A percentile compares a stretch with the other conserved stretches of the same genome.
Conservation (phyloP, 2,797 vertebrate species). For the Sebastolobus alascanus region DNA sequence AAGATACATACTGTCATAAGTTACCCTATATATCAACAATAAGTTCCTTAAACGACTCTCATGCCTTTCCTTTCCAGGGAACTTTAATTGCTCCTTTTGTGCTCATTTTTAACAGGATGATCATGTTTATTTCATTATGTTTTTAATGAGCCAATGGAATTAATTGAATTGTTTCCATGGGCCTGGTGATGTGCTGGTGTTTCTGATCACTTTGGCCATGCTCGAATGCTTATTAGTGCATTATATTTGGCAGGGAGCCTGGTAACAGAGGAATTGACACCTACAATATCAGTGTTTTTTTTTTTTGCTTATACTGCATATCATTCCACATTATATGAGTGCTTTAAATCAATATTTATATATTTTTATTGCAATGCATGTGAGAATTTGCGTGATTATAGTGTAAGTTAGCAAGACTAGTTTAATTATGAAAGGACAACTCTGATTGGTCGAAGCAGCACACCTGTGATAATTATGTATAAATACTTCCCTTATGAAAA, state of each 20-base stretch:
- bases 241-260: not conserved
- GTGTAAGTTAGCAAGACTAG: not conserved
- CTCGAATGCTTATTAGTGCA: conserved; percentile 12
- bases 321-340: no score
- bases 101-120: not conserved
- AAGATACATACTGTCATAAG: not conserved
- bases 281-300: not conserved
- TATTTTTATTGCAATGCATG: not conserved
- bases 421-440: not conserved
- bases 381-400: not conserved
- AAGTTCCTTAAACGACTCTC: not conserved
- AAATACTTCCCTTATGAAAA: not conserved
- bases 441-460: not conserved
- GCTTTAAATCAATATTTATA: not conserved
- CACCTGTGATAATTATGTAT: not conserved
- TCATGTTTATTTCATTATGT: conserved; percentile 5
- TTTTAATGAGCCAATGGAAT: conserved; percentile 22
- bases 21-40: not conserved
- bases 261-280: not conserved
- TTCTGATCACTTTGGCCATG: not conserved
- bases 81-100: conserved; percentile 1
- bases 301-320: not conserved
- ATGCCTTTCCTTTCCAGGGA: not conserved
- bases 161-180: not conserved
- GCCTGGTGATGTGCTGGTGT: not conserved